Conservation (phyloP, 2,888 invertebrate species). For the Pristionchus mayeri region DNA sequence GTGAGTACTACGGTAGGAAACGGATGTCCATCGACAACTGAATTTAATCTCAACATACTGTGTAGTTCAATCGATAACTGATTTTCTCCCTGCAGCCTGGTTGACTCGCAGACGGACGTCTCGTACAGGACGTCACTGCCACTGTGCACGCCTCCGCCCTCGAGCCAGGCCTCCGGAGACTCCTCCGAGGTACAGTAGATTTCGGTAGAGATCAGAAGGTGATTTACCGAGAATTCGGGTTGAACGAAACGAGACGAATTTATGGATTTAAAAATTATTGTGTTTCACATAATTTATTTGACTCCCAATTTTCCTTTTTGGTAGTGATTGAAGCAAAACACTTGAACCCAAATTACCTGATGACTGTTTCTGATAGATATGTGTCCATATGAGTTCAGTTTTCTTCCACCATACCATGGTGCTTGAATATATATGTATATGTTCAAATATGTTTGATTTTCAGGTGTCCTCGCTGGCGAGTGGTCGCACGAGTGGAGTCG, state of each 20-base stretch:
- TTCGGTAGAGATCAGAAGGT: neutral
- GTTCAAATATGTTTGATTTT: too few relatives aligned
- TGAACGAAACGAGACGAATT: neutral
- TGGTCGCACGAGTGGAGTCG: conserved; percentile 53
- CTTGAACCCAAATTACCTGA: too few relatives aligned
- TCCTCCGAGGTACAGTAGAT: conserved; percentile 54
- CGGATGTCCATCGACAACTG: neutral
- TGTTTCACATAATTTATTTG: too few relatives aligned
- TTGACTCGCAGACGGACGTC: conserved; percentile 54
- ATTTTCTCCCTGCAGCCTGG: conserved; percentile 48
- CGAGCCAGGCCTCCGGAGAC: conserved; percentile 48
- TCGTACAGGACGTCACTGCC: conserved; percentile 57
- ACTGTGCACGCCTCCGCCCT: conserved; percentile 52
- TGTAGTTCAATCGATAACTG: neutral
- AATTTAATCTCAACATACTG: neutral
- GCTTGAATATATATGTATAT: too few relatives aligned
- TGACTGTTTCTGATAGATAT: too few relatives aligned
- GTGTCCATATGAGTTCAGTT: too few relatives aligned
- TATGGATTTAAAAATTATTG: too few relatives aligned
- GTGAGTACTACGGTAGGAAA: conserved; percentile 12
- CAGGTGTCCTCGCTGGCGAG: conserved; percentile 57
- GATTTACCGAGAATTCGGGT: neutral
- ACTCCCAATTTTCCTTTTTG: too few relatives aligned
- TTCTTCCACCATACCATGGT: too few relatives aligned
- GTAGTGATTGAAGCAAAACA: too few relatives aligned